These are phyloP conservation scores for Drosophila pandora DNA, from an alignment of 1,140 invertebrate genomes.

Conservation along the genomic window DNA sequence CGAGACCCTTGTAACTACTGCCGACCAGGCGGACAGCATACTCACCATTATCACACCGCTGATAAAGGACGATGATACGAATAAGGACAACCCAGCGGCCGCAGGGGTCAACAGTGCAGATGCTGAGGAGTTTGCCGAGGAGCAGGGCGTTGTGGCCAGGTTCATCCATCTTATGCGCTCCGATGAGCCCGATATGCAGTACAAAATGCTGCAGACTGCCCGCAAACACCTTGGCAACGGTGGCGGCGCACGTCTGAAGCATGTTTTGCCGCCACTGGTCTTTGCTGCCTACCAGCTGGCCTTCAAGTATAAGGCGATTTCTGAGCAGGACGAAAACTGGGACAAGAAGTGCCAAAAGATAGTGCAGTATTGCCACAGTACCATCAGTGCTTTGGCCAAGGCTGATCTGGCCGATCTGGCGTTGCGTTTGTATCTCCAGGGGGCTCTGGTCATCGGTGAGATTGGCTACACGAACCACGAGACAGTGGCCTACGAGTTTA, in stretches of 20 bases:
- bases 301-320: slow-evolving; percentile 90
- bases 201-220: slow-evolving; percentile 94
- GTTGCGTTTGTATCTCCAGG: slow-evolving; percentile 96
- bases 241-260: slow-evolving; percentile 93
- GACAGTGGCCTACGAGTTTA: slow-evolving; percentile 98
- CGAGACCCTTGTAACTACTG: slow-evolving; percentile 93
- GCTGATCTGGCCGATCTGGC: slow-evolving; percentile 97
- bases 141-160: slow-evolving; percentile 95
- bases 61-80: slow-evolving; percentile 92
- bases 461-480: slow-evolving; percentile 97
- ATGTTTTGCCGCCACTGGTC: slow-evolving; percentile 97
- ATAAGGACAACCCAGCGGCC: slow-evolving; percentile 83
- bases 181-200: slow-evolving; percentile 95
- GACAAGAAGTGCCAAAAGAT: slow-evolving; percentile 99
- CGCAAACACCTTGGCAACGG: slow-evolving; percentile 95
- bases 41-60: slow-evolving; percentile 93
- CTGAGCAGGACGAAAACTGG: slow-evolving; percentile 97
- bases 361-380: slow-evolving; percentile 98
- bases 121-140: slow-evolving; percentile 98
- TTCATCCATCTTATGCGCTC: slow-evolving; percentile 96
- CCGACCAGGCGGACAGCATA: slow-evolving; percentile 92
- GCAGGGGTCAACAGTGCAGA: slow-evolving; percentile 84
- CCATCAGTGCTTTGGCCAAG: slow-evolving; percentile 96
- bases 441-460: slow-evolving; percentile 95
- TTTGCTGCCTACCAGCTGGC: slow-evolving; percentile 97